Evolutionary conservation across 2,113 vertebrate genomes (phyloP), one percentile per base, ranked within the genome.

Genomic region (Nibea coibor): DNA sequence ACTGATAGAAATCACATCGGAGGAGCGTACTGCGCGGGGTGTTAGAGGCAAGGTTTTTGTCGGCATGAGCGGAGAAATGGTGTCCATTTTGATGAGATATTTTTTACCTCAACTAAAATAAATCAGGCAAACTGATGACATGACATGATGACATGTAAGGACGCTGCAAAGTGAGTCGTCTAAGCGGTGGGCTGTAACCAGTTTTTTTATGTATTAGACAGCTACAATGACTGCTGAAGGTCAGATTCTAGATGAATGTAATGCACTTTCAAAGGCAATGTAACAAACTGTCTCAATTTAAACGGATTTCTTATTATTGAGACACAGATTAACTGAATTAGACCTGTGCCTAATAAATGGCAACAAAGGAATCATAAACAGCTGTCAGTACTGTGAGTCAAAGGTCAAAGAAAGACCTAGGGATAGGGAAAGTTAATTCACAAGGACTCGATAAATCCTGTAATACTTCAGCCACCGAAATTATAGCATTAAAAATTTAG

Each of bases 1-100:
- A 42, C 58, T 58, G 64, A 83, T 88, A 54, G 19, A 74, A 74
- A 87, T 83, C 72, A 72, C 67, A 78, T 82, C 70, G 69, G 80
- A 77, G n/a, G 24, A 70, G 78, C 17, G 66, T 26, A 50, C n/a
- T 63, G 58, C 57, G 65, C 3, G 10, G 72, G 64, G 14, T 20
- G 56, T n/a, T 0, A 10, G 16, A 50, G 16, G 19, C 20, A 43
- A 0, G 47, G 51, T 50, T 59, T 62, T 70, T 53, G 5, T 67
- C 62, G 31, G n/a, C 17, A 56, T 39, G 15, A 39, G 50, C 24
- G 17, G 1, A 61, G 62, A 51, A 28, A 53, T 51, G 54, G 28
- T 24, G 22, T 58, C 56, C 26, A 45, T 73, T 76, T 72, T 76
- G 20, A 10, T 19, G 35, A 63, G 26, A 48, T 69, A 51, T 78